These are phyloP conservation scores for Sesia apiformis DNA, from an alignment of 2,888 invertebrate species.

Conservation along the genomic window DNA sequence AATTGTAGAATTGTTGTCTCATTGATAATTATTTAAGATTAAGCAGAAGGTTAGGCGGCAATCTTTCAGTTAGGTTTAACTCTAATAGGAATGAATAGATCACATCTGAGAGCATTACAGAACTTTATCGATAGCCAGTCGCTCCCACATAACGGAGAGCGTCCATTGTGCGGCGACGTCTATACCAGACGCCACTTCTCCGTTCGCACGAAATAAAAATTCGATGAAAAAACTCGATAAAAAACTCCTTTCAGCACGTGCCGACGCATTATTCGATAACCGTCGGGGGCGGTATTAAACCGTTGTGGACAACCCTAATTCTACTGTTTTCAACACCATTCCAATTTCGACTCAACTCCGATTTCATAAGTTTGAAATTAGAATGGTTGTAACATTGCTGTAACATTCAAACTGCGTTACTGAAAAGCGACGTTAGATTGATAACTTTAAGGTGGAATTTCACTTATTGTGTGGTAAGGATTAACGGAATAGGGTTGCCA, in stretches of 20 bases:
- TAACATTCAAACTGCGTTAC: neutral
- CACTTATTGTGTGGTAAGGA: conserved; percentile 4
- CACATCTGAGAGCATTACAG: too few species aligned
- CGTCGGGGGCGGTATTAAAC: conserved; percentile 68
- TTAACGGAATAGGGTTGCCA: conserved; percentile 46
- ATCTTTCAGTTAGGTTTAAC: too few species aligned
- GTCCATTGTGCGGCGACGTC: conserved; percentile 43
- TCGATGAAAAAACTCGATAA: conserved; percentile 61
- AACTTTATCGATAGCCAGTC: too few species aligned
- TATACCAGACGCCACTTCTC: conserved; percentile 57
- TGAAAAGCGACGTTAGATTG: neutral
- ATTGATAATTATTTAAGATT: too few species aligned
- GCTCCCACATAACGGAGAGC: neutral
- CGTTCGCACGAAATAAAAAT: conserved; percentile 64
- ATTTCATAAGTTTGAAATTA: neutral
- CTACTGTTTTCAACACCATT: conserved; percentile 16
- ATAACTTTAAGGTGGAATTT: conserved; percentile 15
- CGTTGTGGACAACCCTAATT: conserved; percentile 61
- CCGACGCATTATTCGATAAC: conserved; percentile 69
- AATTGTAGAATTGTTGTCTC: too few species aligned
- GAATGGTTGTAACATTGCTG: neutral
- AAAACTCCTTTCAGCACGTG: conserved; percentile 48
- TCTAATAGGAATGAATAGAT: too few species aligned
- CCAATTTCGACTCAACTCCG: conserved; percentile 17
- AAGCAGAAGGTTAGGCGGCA: too few species aligned